Evolutionary conservation across 2,797 vertebrate species (phyloP), one percentile per base, ranked within the genome.

Genomic region (Antennarius maculatus): DNA sequence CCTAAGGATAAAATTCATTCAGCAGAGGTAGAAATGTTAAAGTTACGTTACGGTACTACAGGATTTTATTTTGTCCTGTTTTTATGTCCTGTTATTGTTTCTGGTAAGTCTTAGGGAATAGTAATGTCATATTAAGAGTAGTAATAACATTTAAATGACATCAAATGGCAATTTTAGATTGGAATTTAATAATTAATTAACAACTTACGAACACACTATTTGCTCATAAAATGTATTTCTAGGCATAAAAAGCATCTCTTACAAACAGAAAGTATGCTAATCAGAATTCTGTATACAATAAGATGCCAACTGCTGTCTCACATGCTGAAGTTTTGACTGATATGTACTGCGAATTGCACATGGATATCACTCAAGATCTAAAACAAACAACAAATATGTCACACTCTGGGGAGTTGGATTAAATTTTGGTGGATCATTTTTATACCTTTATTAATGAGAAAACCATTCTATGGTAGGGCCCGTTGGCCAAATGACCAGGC

Each of bases 401-500:
- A 59, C 50, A 54, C 27, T 60, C 5, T 43, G 64, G 46, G 29
- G 34, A 54, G 17, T 18, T 49, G 28, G 5, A 46, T 34, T 23
- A 28, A 7, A 8, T 50, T 34, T 23, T 23, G 23, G 10, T 13
- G 17, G 41, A n/a, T 14, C 0, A 16, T 27, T 27, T 57, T 56
- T 54, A n/a, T 57, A 61, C 56, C 7, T 34, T 34, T 34, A 34
- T 34, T 34, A 34, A 34, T 34, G 31, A 34, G 2, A 23, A 39
- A 69, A 9, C 15, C 5, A 43, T 0, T 58, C 8, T 16, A 13
- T 64, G 54, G 61, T 5, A 28, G 31, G 2, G 45, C 70, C 66
- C 1, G 45, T 50, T 57, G 54, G 56, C 29, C 18, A 62, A 66
- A 66, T 28, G 23, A 18, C 51, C 41, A 53, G 18, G 63, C 34